Evolutionary conservation across 2,113 vertebrate species (phyloP), one percentile per base, ranked within the genome.

Genomic region (Reinhardtius hippoglossoides): DNA sequence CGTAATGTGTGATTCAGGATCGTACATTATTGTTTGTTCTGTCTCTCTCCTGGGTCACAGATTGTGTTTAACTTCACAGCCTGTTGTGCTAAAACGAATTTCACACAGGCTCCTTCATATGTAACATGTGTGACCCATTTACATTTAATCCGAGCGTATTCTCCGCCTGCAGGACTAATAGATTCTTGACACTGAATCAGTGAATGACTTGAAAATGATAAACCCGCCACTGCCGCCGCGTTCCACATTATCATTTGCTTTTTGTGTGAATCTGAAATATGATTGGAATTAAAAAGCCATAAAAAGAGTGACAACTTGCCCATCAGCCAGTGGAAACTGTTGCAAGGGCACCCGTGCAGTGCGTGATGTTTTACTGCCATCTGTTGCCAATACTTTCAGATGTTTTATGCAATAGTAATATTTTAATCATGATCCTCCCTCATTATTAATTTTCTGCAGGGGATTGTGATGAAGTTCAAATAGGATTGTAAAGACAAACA

Each of bases 311-410:
- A 59, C 68, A 78, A 50, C 42, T 57, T 65, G 35, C 78, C 44
- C 56, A 56, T 74, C 80, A 86, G 76, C 46, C 76, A 15, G 67
- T 58, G 67, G 48, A 70, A 86, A 82, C 62, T 78, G 85, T 89
- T 82, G 72, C 83, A 84, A 80, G 71, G 74, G 76, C 71, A 82
- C 9, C 60, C 27, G 66, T 48, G 64, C 79, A 54, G 86, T 93
- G 23, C 76, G 54, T 87, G 95, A 93, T 90, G 90, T 94, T 96
- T 95, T 96, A 96, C 95, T 97, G 97, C 97, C 97, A 97, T 94
- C 97, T 98, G 94, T 95, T 96, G 97, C 92, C 92, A 90, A 89
- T 77, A 74, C 76, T 82, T 83, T 89, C 70, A 78, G 86, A 91
- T 88, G 85, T 90, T 86, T 92, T 87, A 92, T 90, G 79, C 73